phyloP scores from a whole-genome alignment of 2,888 invertebrate genomes.

The Beris chalybata region DNA sequence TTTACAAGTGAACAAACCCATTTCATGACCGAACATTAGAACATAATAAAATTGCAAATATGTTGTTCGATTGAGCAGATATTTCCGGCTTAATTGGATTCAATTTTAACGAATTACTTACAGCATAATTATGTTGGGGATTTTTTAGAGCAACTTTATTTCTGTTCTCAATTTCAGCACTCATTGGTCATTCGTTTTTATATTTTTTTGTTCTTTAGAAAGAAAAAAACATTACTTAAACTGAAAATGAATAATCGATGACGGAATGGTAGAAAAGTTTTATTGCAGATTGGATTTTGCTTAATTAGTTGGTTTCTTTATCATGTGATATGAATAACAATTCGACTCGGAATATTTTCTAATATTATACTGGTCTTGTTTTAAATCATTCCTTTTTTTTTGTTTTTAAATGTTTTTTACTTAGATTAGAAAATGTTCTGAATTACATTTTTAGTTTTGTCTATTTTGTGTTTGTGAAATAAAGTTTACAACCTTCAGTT shows the following conservation, averaged over 20 bases:
- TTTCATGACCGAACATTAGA: neutral
- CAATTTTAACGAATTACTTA: no score
- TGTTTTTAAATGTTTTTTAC: neutral
- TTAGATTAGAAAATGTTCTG: slow-evolving; percentile 28
- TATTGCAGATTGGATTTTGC: no score
- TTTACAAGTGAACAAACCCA: slow-evolving; percentile 20
- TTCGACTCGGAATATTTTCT: slow-evolving; percentile 2
- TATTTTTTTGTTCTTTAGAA: slow-evolving; percentile 18
- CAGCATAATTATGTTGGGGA: no score
- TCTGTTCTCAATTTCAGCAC: slow-evolving; percentile 5
- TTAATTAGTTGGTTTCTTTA: neutral
- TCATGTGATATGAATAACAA: slow-evolving; percentile 7
- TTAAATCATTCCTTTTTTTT: neutral
- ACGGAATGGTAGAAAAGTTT: no score
- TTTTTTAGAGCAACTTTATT: no score
- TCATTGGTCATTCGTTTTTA: slow-evolving; percentile 24
- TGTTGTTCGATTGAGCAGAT: no score
- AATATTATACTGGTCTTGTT: neutral
- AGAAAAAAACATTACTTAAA: no score
- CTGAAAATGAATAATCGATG: no score
- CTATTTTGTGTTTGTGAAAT: slow-evolving; percentile 27
- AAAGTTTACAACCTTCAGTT: slow-evolving; percentile 37
- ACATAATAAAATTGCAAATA: no score
- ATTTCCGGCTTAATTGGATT: no score
- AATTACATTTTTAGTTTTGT: slow-evolving; percentile 23